These are phyloP conservation scores for Rhynchomys soricoides DNA, from an alignment of 2,113 vertebrate species.

Conservation along the genomic window DNA sequence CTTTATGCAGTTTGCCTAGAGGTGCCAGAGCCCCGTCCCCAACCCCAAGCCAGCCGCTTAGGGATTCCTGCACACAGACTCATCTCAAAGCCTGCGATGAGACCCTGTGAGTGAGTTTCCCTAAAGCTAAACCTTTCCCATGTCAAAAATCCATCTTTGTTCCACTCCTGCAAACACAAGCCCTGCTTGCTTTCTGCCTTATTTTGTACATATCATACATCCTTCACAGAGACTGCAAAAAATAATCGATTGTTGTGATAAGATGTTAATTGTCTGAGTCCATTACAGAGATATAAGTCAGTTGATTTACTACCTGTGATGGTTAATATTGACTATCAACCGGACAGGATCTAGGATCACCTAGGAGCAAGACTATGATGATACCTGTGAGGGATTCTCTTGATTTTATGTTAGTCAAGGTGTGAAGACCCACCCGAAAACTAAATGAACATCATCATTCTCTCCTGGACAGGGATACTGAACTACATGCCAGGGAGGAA, in stretches of 20 bases:
- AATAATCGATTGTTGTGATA: not conserved
- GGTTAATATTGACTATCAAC: not conserved
- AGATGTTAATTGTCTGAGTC: not conserved
- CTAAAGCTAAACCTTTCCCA: not conserved
- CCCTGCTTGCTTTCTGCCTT: not conserved
- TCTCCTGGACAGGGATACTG: not conserved
- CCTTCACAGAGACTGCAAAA: not conserved
- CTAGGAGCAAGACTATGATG: not conserved
- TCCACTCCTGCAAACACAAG: rapidly evolving
- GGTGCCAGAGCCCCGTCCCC: rapidly evolving
- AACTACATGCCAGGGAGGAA: not conserved
- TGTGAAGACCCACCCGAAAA: not conserved
- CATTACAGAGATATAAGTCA: too few species aligned
- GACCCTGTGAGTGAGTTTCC: rapidly evolving
- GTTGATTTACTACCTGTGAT: not conserved
- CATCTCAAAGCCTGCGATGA: not conserved
- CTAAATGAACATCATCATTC: not conserved
- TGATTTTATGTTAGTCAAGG: too few species aligned
- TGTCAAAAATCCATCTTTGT: not conserved
- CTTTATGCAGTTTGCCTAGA: not conserved
- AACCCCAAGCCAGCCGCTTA: not conserved
- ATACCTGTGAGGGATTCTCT: not conserved
- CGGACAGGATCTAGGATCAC: not conserved
- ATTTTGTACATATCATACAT: not conserved
- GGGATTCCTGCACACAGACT: not conserved